Base-by-base conservation (phyloP, 2,113 vertebrate genomes). In the Diadophis punctatus region DNA sequence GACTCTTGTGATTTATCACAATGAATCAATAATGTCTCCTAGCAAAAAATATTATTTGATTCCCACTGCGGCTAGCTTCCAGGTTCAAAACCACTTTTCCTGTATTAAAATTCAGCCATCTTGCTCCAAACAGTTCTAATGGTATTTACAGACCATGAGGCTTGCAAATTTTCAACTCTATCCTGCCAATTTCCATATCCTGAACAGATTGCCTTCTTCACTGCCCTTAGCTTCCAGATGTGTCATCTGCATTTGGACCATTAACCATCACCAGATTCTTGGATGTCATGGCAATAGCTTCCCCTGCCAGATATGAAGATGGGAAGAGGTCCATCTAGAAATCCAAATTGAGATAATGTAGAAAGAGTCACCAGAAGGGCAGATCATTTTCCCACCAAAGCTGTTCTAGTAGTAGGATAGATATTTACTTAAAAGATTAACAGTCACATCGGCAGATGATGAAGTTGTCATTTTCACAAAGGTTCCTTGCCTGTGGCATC, bases 221-320 rank as follows among this genome's bases (percentile, higher is more conserved):
- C 11, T n/a, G 34, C 34, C 43, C 27, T 86, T 30, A 7, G 12
- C n/a, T 52, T 20, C 6, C 0, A 2, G 0, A 0, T 6, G 25
- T 63, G 23, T 39, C n/a, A 39, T 0, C 14, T 48, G 74, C n/a
- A 60, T 52, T 0, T 0, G 56, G 51, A 11, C 10, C 46, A 58
- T 10, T 2, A 30, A 46, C 27, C 68, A 8, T 16, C 1, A 51
- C 8, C 14, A 94, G 68, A 85, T 10, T 34, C 27, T 43, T 43
- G 7, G 3, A 60, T 88, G n/a, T 68, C 34, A 23, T 14, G n/a
- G 39, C 84, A 48, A 39, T 43, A 43, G 22, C 8, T 5, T 30
- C 49, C 8, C 3, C 86, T 23, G 74, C n/a, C 27, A 46, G n/a
- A 22, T 86, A 60, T 16, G 18, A 86, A 85, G 52, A 10, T 39